Conservation (phyloP, 2,797 vertebrate genomes). For the Melanotaenia boesemani region DNA sequence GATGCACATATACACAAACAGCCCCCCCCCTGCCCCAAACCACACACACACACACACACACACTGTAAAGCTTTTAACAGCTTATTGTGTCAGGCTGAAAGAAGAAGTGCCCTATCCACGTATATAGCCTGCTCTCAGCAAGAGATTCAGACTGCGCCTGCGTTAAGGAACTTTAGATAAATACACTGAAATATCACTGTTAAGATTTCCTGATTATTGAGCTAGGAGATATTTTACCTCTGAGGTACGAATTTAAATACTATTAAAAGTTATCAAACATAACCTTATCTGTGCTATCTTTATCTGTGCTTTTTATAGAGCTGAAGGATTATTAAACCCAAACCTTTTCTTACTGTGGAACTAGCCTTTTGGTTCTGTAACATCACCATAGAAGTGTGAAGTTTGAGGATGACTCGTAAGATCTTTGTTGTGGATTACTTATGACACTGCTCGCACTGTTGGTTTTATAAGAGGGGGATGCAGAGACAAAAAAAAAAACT, state of each 20-base stretch:
- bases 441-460: no score
- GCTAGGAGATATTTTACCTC: background rate
- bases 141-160: background rate
- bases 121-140: background rate
- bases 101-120: constrained; percentile 37
- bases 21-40: background rate
- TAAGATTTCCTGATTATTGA: background rate
- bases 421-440: no score
- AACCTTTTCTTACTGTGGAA: background rate
- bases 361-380: background rate
- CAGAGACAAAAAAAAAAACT: no score
- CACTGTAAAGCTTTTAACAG: constrained; percentile 64
- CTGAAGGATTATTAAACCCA: background rate
- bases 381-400: background rate
- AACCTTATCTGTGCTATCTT: background rate
- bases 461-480: no score
- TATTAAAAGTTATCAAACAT: background rate
- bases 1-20: constrained; percentile 43
- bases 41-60: constrained; percentile 33
- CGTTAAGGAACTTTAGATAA: background rate
- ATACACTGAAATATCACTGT: background rate
- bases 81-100: constrained; percentile 67
- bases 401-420: background rate
- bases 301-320: background rate
- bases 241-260: no score